phyloP scores from a whole-genome alignment of 1,140 invertebrate genomes.

The Bombus sibiricus region DNA sequence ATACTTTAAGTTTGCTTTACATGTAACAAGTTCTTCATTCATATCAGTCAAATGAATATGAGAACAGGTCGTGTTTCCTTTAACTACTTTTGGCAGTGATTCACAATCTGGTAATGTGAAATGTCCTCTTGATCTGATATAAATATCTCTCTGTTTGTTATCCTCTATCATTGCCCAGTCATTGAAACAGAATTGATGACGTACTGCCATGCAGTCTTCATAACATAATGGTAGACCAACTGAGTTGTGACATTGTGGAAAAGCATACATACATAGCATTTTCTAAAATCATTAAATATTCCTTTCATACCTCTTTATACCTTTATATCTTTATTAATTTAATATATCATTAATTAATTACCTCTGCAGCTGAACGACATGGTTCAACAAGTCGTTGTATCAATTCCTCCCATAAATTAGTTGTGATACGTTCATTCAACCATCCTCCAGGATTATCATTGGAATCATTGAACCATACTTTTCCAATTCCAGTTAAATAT shows the following conservation, averaged over 20 bases:
- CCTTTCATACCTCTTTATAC: background rate
- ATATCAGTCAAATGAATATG: constrained; percentile 92
- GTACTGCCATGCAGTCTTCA: constrained; percentile 96
- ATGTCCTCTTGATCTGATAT: constrained; percentile 91
- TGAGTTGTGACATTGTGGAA: constrained; percentile 90
- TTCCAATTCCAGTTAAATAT: constrained; percentile 87
- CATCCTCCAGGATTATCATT: constrained; percentile 87
- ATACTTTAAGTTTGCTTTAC: constrained; percentile 79
- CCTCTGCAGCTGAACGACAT: constrained; percentile 93
- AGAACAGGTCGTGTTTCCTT: constrained; percentile 87
- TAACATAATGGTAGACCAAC: constrained; percentile 90
- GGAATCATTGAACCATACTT: constrained; percentile 92
- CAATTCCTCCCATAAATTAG: constrained; percentile 92
- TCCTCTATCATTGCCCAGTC: constrained; percentile 96
- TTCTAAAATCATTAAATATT: constrained; percentile 82
- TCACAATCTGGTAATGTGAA: constrained; percentile 94
- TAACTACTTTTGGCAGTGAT: constrained; percentile 87
- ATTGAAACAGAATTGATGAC: constrained; percentile 95
- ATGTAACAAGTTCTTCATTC: constrained; percentile 88
- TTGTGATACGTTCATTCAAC: constrained; percentile 93
- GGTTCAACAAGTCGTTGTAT: constrained; percentile 90
- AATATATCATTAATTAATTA: constrained; percentile 68
- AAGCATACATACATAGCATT: constrained; percentile 95
- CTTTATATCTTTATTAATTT: background rate
- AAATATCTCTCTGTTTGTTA: constrained; percentile 91